A percentile compares a stretch with the other conserved stretches of the same genome.
Conservation (phyloP, 2,888 invertebrate species). For the Brachyopa scutellaris region DNA sequence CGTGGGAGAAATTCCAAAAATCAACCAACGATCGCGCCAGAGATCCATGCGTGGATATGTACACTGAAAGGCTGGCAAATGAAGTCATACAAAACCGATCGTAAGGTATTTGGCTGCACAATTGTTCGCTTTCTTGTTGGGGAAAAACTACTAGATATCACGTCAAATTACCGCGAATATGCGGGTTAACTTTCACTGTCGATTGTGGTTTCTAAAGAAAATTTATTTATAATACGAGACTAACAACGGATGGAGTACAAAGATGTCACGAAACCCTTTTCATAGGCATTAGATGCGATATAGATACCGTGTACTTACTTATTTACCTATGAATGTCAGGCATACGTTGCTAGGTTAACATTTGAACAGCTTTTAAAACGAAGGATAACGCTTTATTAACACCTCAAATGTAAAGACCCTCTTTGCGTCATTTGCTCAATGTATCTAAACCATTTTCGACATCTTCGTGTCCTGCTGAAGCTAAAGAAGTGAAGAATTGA, state of each 20-base stretch:
- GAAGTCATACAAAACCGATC: conserved; percentile 21
- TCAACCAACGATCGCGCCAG: conserved; percentile 3
- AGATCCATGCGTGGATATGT: conserved; percentile 7
- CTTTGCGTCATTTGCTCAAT: no score
- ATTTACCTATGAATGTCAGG: no score
- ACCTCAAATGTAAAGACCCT: no score
- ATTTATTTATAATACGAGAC: conserved; percentile 1
- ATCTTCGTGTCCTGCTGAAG: no score
- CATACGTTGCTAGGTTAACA: no score
- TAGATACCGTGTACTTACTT: no score
- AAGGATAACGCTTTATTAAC: no score
- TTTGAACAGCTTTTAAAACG: no score
- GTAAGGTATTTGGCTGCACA: conserved; percentile 14
- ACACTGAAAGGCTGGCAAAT: conserved; percentile 4
- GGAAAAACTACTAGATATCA: neutral
- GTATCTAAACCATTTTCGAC: no score
- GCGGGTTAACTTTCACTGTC: conserved; percentile 32
- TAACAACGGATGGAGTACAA: no score
- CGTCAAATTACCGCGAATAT: conserved; percentile 8
- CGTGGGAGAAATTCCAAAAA: conserved; percentile 50
- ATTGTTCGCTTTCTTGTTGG: conserved; percentile 23
- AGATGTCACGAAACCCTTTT: neutral
- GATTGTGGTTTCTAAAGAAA: conserved; percentile 31
- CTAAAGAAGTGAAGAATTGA: no score
- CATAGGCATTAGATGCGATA: neutral